Evolutionary conservation across 2,888 invertebrate genomes (phyloP), one percentile per base, ranked within the genome.

Genomic region (Cryptocheilus praepositus): DNA sequence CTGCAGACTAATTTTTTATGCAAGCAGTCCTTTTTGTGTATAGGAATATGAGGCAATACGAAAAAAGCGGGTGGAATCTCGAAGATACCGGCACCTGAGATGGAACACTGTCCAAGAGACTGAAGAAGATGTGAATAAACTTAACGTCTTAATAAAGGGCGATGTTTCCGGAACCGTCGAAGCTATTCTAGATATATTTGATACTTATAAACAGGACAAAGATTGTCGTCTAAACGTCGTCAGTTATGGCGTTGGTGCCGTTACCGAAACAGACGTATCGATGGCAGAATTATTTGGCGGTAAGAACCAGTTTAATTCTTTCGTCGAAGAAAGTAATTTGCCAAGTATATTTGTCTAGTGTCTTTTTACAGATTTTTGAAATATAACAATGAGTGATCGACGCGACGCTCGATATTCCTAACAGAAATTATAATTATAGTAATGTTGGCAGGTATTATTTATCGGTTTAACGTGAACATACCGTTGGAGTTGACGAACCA

Each of bases 121-220:
- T 25, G 25, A 25, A 25, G 25, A 25, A 2, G 91, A 90, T 22
- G 87, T 89, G 3, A 92, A 91, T 0, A 89, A 88, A 69, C 85
- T 95, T 61, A 92, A 91, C 77, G 89, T 95, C 8, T 86, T 95
- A 3, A 84, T 95, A 3, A 93, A 94, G 92, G 94, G 95, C 21
- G 99, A 99, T 89, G 98, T 99, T 1, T 95, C 96, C 88, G 99
- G 99, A 0, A 97, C 98, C 0, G 93, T 98, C 52, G 99, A 99
- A 88, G 98, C 99, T 0, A 95, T 99, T 73, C 89, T 98, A 71
- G 96, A 98, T 86, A 94, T 96, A 11, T 86, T 99, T 62, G 95
- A 95, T 76, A 95, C 96, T 0, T 99, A 98, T 84, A 92, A 91
- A n/a, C 90, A 92, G 60, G 83, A 89, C 1, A 90, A 92, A 2